Conservation (phyloP, 2,113 vertebrate species). For the Butastur rufipennis region DNA sequence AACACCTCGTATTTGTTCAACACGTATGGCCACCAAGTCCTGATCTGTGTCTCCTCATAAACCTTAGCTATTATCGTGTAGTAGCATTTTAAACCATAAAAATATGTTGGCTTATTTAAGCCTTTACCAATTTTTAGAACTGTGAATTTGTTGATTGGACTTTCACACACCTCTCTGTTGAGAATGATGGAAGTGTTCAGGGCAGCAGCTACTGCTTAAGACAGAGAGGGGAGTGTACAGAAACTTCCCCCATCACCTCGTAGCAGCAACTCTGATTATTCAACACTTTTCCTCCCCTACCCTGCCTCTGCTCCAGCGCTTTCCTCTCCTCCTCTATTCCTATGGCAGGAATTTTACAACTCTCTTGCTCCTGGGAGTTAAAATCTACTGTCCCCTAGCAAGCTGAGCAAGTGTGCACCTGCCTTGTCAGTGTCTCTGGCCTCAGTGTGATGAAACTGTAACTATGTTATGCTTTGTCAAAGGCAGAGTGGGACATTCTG, state of each 20-base stretch:
- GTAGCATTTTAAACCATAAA: not conserved
- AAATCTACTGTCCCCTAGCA: not conserved
- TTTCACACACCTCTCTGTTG: not conserved
- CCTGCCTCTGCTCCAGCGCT: not conserved
- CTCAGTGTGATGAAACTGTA: not conserved
- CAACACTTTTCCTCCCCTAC: not conserved
- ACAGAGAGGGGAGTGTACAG: accelerated
- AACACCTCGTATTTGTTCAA: not conserved
- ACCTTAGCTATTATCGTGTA: not conserved
- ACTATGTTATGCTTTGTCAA: not conserved
- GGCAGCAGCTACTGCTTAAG: not conserved
- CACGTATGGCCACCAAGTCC: not conserved
- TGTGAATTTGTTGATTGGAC: not conserved
- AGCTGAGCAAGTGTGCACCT: accelerated
- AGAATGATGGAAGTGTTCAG: not conserved
- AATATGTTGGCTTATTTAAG: not conserved
- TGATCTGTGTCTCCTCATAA: not conserved
- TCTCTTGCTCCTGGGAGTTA: not conserved
- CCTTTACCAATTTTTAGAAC: not conserved
- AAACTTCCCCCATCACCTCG: not conserved
- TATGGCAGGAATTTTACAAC: not conserved
- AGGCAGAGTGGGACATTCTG: not conserved
- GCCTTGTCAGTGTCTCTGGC: not conserved
- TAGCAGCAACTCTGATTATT: not conserved
- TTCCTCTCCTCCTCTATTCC: not conserved